Conservation (phyloP, 2,797 vertebrate genomes). For the Gobionotothen gibberifrons region DNA sequence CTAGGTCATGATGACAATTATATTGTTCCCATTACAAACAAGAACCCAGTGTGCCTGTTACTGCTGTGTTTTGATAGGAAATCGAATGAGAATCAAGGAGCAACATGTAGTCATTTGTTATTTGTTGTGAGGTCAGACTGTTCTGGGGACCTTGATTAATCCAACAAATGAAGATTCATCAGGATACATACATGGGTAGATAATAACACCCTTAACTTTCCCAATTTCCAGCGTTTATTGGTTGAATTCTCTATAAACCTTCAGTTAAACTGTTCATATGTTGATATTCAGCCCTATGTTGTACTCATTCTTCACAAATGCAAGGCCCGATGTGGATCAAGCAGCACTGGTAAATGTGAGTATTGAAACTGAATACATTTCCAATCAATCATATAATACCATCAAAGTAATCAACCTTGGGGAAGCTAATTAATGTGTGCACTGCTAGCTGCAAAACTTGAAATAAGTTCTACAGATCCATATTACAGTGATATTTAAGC, state of each 20-base stretch:
- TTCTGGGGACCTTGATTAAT: constrained; percentile 10
- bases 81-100: neutral
- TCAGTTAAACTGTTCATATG: neutral
- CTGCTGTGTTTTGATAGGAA: constrained; percentile 11
- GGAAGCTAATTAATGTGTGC: constrained; percentile 29
- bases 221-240: neutral
- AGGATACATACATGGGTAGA: neutral
- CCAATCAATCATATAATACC: neutral
- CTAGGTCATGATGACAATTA: constrained; percentile 22
- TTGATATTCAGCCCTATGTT: neutral
- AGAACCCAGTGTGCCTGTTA: constrained; percentile 16
- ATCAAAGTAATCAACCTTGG: neutral
- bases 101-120: neutral
- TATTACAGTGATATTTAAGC: constrained; percentile 40
- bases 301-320: neutral
- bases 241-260: no score
- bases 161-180: neutral
- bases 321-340: neutral
- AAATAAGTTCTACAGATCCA: constrained; percentile 3
- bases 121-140: constrained; percentile 27
- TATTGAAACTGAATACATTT: neutral
- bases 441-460: constrained; percentile 4
- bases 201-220: neutral
- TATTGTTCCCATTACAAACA: neutral
- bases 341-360: neutral